Conservation (phyloP, 2,797 vertebrate species). For the Trachops cirrhosus region DNA sequence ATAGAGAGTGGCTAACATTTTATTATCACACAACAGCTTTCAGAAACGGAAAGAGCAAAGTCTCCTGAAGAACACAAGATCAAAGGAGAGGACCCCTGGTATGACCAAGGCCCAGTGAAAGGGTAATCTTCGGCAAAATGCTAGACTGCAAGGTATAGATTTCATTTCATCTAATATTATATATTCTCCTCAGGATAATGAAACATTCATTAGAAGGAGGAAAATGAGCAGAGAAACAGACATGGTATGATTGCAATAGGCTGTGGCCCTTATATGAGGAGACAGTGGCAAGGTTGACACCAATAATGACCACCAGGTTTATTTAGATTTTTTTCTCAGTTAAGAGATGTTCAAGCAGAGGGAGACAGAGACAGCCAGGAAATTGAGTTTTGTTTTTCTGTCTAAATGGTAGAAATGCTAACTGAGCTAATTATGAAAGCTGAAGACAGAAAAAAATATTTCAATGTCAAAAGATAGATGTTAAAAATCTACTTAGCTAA, state of each 20-base stretch:
- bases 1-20: background rate
- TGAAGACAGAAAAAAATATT: background rate
- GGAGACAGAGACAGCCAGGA: background rate
- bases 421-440: slow-evolving; percentile 13
- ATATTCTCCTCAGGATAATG: background rate
- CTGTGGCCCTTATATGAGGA: background rate
- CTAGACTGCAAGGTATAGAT: background rate
- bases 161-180: background rate
- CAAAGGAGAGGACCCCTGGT: background rate
- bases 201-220: background rate
- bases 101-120: background rate
- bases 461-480: slow-evolving; percentile 24
- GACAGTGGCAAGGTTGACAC: background rate
- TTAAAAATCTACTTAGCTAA: background rate
- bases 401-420: background rate
- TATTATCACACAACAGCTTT: background rate
- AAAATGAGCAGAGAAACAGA: background rate
- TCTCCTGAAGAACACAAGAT: background rate
- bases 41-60: background rate
- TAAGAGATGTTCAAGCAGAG: background rate
- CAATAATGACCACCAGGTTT: background rate
- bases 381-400: background rate
- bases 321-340: background rate
- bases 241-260: background rate
- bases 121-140: background rate